Evolutionary conservation across 1,140 invertebrate genomes (phyloP).

Genomic region (Phthorimaea operculella): DNA sequence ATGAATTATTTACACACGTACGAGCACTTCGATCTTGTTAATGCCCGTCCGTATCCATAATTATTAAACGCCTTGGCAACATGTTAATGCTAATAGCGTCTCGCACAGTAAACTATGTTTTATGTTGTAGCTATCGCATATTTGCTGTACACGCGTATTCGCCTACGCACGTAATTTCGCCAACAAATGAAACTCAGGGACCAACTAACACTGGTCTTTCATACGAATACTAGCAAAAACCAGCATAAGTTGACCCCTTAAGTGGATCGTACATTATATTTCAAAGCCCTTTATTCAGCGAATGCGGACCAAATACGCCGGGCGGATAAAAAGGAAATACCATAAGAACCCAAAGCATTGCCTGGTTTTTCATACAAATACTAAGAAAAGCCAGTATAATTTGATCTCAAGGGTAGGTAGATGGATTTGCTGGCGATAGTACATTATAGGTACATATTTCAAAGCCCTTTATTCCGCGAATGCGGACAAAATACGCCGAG

Average conservation of each 20-base stretch:
- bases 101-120: constrained; percentile 1
- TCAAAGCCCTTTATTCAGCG: constrained; percentile 14
- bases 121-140: neutral
- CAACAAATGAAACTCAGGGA: too few relatives aligned
- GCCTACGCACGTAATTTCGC: constrained; percentile 7
- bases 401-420: too few relatives aligned
- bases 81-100: constrained; percentile 4
- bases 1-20: constrained; percentile 41
- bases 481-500: constrained; percentile 20
- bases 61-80: constrained; percentile 17
- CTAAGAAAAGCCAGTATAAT: too few relatives aligned
- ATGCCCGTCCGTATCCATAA: constrained; percentile 23
- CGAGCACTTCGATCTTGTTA: constrained; percentile 25
- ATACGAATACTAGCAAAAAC: too few relatives aligned
- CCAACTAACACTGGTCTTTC: too few relatives aligned
- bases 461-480: constrained; percentile 16
- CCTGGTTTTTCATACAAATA: too few relatives aligned
- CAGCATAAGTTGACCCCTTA: too few relatives aligned
- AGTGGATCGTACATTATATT: constrained; percentile 17
- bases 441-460: too few relatives aligned
- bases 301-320: constrained; percentile 20
- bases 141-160: constrained; percentile 1
- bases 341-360: constrained; percentile 27
- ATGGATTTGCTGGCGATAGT: too few relatives aligned
- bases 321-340: constrained; percentile 27